phyloP scores from a whole-genome alignment of 2,888 invertebrate species.

The Trichogramma dendrolimi region DNA sequence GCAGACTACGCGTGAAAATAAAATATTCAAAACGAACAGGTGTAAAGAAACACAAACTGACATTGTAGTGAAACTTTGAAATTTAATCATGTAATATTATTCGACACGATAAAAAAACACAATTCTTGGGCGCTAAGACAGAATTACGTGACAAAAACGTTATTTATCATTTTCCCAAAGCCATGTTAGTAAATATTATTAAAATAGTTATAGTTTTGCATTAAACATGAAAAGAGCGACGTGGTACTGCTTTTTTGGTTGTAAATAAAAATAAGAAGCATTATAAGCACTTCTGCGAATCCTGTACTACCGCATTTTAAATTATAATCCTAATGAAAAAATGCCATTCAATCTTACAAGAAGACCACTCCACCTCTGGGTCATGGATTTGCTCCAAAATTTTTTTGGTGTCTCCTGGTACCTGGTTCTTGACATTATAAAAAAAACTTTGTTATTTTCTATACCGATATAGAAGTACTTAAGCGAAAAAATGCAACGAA shows the following conservation, averaged over 20 bases:
- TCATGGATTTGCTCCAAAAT: too few relatives aligned
- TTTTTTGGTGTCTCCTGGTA: too few relatives aligned
- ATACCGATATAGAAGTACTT: too few relatives aligned
- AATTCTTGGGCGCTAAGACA: constrained; percentile 10
- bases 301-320: too few relatives aligned
- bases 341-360: too few relatives aligned
- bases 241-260: constrained; percentile 28
- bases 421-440: too few relatives aligned
- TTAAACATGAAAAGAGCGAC: background rate
- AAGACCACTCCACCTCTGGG: too few relatives aligned
- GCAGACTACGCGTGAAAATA: constrained; percentile 1
- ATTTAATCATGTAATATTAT: constrained; percentile 3
- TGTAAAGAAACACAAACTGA: background rate
- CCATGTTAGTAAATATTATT: constrained; percentile 25
- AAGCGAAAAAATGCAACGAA: too few relatives aligned
- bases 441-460: too few relatives aligned
- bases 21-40: background rate
- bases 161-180: constrained; percentile 12
- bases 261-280: constrained; percentile 28
- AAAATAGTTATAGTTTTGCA: too few relatives aligned
- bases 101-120: constrained; percentile 1
- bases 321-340: too few relatives aligned
- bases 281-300: background rate
- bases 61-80: background rate
- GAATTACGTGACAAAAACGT: constrained; percentile 17